These are phyloP conservation scores for Ectropis grisescens DNA, from an alignment of 1,140 invertebrate genomes.

Conservation along the genomic window DNA sequence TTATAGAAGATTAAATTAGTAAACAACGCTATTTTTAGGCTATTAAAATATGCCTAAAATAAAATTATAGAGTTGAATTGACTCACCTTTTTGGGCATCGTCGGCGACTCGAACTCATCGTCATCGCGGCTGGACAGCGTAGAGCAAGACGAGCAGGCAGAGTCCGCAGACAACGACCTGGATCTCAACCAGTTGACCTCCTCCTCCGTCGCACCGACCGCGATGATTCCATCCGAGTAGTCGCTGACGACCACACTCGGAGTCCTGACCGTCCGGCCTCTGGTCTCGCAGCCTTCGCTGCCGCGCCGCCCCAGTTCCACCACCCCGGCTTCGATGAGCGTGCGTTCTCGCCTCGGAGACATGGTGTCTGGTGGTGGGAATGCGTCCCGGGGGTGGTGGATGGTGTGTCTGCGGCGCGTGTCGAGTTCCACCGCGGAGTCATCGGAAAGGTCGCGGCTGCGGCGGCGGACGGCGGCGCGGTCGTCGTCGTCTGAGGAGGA, in stretches of 20 bases:
- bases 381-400: slow-evolving; percentile 47
- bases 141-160: slow-evolving; percentile 75
- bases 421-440: slow-evolving; percentile 64
- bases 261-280: slow-evolving; percentile 77
- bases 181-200: slow-evolving; percentile 76
- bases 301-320: slow-evolving; percentile 50
- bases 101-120: slow-evolving; percentile 60
- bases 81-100: slow-evolving; percentile 53
- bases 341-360: slow-evolving; percentile 49
- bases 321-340: slow-evolving; percentile 59
- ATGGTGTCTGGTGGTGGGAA: slow-evolving; percentile 43
- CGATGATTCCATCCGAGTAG: slow-evolving; percentile 81
- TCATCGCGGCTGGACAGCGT: slow-evolving; percentile 80
- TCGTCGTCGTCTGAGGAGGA: slow-evolving; percentile 59
- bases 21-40: too few species aligned
- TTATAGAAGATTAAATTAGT: too few species aligned
- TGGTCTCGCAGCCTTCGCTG: slow-evolving; percentile 53
- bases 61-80: slow-evolving; percentile 4
- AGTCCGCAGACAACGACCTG: slow-evolving; percentile 71
- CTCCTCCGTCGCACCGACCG: slow-evolving; percentile 74
- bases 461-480: slow-evolving; percentile 46
- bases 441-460: slow-evolving; percentile 53
- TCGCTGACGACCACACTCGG: slow-evolving; percentile 88
- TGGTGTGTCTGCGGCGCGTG: slow-evolving; percentile 40
- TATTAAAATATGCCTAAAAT: too few species aligned